Percentiles rank a stretch among this genome's conserved stretches.
phyloP scores from a whole-genome alignment of 2,888 invertebrate genomes.

The Xanthia icteritia region DNA sequence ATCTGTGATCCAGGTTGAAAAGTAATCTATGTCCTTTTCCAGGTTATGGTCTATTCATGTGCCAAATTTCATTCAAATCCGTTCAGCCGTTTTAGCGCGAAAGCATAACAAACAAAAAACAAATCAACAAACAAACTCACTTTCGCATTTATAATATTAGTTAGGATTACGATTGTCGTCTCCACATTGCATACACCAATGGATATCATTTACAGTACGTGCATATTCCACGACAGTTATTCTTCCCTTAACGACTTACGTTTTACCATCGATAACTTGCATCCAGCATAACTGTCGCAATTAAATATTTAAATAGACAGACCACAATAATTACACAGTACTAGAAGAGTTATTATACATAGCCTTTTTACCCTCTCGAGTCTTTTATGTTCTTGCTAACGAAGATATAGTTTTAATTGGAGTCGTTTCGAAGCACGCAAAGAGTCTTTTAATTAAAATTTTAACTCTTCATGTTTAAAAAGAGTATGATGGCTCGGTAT shows the following conservation, averaged over 20 bases:
- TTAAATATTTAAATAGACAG: slow-evolving; percentile 77
- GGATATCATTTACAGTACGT: neutral
- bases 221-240: neutral
- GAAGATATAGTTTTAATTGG: slow-evolving; percentile 89
- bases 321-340: slow-evolving; percentile 80
- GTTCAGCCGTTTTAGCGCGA: too few species aligned
- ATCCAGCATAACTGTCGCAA: slow-evolving; percentile 41
- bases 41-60: too few species aligned
- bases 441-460: slow-evolving; percentile 87
- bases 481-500: slow-evolving; percentile 76
- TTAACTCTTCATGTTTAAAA: slow-evolving; percentile 83
- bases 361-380: slow-evolving; percentile 80
- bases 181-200: neutral
- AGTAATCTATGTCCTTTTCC: too few species aligned
- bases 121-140: too few species aligned
- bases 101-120: too few species aligned
- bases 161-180: too few species aligned
- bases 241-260: too few species aligned
- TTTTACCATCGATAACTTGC: neutral
- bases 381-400: slow-evolving; percentile 81
- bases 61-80: too few species aligned
- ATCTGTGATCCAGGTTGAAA: too few species aligned
- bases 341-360: slow-evolving; percentile 81
- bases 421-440: slow-evolving; percentile 84
- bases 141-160: too few species aligned